These are phyloP conservation scores for Gambusia holbrooki DNA, from an alignment of 2,113 vertebrate species.

Conservation along the genomic window DNA sequence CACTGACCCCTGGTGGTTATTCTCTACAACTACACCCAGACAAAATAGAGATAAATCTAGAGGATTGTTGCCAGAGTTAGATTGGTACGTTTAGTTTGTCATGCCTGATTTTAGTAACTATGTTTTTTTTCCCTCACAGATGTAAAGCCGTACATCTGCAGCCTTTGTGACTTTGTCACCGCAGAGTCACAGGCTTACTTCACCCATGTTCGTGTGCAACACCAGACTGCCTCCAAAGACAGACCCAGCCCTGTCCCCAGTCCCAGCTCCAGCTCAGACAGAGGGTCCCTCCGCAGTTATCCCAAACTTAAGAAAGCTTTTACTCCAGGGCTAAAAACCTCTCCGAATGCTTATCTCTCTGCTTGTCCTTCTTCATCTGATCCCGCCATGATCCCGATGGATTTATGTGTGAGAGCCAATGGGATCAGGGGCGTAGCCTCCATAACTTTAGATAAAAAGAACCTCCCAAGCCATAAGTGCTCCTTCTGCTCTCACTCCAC, in stretches of 20 bases:
- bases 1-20: conserved; percentile 56
- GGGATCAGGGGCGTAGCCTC: conserved; percentile 61
- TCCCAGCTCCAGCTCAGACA: conserved; percentile 47
- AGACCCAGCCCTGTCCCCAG: conserved; percentile 51
- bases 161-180: conserved; percentile 79
- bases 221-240: conserved; percentile 51
- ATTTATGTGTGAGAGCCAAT: conserved; percentile 71
- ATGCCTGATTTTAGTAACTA: background rate
- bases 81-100: background rate
- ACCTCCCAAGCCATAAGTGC: conserved; percentile 86
- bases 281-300: conserved; percentile 57
- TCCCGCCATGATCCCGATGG: conserved; percentile 55
- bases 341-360: conserved; percentile 52
- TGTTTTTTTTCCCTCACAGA: conserved; percentile 69
- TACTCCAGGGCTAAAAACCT: conserved; percentile 73
- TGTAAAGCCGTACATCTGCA: conserved; percentile 81
- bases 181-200: conserved; percentile 65
- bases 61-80: conserved; percentile 10
- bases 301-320: conserved; percentile 79
- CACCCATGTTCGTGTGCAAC: conserved; percentile 64
- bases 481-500: conserved; percentile 92
- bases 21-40: conserved; percentile 17
- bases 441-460: conserved; percentile 72
- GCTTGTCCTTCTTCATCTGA: conserved; percentile 34
- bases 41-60: conserved; percentile 1